Evolutionary conservation across 1,140 invertebrate genomes (phyloP).

Genomic region (Aphelenchoides besseyi): DNA sequence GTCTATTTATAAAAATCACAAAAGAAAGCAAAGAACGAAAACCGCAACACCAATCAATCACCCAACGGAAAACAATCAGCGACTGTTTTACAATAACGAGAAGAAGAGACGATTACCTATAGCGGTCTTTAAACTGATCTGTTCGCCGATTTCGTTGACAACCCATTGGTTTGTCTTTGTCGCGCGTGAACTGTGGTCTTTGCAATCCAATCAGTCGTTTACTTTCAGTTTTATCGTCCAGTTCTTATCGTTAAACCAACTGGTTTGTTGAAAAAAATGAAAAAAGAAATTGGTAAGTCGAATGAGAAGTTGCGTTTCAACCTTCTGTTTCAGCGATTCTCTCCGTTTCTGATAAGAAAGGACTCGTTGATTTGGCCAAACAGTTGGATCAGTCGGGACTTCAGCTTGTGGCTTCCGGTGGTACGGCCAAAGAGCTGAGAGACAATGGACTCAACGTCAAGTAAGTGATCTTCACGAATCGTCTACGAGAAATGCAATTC

Average conservation of each 20-base stretch:
- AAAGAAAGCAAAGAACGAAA: no score
- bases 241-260: no score
- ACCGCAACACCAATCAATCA: no score
- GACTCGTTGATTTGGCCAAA: constrained; percentile 77
- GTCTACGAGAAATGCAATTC: constrained; percentile 10
- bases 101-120: no score
- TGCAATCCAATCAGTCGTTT: background rate
- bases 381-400: constrained; percentile 74
- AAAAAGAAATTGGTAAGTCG: background rate
- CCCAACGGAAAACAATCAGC: no score
- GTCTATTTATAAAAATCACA: no score
- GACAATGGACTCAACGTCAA: constrained; percentile 76
- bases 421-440: constrained; percentile 80
- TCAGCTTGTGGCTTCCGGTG: constrained; percentile 85
- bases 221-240: no score
- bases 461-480: constrained; percentile 67
- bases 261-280: background rate
- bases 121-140: no score
- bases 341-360: constrained; percentile 89
- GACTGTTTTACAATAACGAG: no score
- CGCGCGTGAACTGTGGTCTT: no score
- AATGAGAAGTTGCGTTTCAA: background rate
- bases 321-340: constrained; percentile 72
- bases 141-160: no score
- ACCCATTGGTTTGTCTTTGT: no score